Conservation (phyloP, 2,113 vertebrate species). For the Oophaga pumilio region DNA sequence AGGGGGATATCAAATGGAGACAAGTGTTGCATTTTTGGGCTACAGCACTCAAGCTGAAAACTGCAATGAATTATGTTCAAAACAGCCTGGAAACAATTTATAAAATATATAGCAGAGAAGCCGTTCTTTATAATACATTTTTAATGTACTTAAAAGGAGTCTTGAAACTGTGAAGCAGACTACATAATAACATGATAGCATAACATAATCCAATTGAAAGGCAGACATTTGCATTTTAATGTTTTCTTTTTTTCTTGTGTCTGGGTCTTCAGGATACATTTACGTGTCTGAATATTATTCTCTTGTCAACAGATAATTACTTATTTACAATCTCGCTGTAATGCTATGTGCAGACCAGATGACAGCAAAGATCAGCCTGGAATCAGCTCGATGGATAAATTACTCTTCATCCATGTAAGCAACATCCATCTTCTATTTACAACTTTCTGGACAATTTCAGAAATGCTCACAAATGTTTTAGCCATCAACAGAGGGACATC, state of each 20-base stretch:
- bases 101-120: background rate
- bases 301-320: constrained; percentile 49
- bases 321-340: constrained; percentile 44
- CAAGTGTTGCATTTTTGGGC: background rate
- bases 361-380: background rate
- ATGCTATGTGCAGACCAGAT: constrained; percentile 2
- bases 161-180: constrained; percentile 10
- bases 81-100: background rate
- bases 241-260: constrained; percentile 14
- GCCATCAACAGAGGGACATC: no score
- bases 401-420: constrained; percentile 2
- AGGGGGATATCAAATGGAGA: background rate
- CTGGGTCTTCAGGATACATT: background rate
- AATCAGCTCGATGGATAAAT: constrained; percentile 16
- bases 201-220: constrained; percentile 25
- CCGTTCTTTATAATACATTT: background rate
- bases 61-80: background rate
- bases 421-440: background rate
- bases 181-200: constrained; percentile 12
- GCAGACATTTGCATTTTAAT: constrained; percentile 44
- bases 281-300: constrained; percentile 7
- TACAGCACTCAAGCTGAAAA: background rate
- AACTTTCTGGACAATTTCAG: background rate
- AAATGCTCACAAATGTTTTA: background rate
- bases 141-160: constrained; percentile 35